phyloP scores from a whole-genome alignment of 2,888 invertebrate species.

The Lithophane leautieri region DNA sequence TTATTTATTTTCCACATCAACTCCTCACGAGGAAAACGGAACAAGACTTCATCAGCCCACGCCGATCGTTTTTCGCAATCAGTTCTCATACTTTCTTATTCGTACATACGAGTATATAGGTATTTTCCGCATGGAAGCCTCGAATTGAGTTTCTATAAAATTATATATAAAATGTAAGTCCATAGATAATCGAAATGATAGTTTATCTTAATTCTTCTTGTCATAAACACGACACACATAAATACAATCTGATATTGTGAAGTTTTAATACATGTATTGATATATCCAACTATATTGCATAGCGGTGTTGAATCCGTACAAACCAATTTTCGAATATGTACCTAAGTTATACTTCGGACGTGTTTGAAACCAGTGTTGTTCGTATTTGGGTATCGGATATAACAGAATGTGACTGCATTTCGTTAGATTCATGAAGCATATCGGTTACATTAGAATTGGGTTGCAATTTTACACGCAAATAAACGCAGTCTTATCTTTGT shows the following conservation, averaged over 20 bases:
- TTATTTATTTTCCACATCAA: slow-evolving; percentile 28
- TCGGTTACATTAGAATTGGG: slow-evolving; percentile 5
- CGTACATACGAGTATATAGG: slow-evolving; percentile 38
- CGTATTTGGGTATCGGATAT: slow-evolving; percentile 18
- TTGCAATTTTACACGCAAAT: slow-evolving; percentile 7
- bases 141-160: slow-evolving; percentile 30
- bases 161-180: neutral
- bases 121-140: slow-evolving; percentile 42
- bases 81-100: slow-evolving; percentile 52
- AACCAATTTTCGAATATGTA: slow-evolving; percentile 22
- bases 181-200: neutral
- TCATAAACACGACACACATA: neutral
- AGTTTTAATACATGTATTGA: neutral
- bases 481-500: neutral
- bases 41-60: slow-evolving; percentile 61
- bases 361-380: slow-evolving; percentile 14
- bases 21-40: slow-evolving; percentile 57
- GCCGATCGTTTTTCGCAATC: slow-evolving; percentile 57
- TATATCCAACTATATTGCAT: neutral
- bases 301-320: neutral
- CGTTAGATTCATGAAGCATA: slow-evolving; percentile 16
- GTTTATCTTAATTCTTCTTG: neutral
- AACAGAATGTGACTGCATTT: slow-evolving; percentile 26
- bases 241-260: neutral
- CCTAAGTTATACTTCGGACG: slow-evolving; percentile 23